Base-by-base conservation (phyloP, 1,140 invertebrate species). In the Anthonomus grandis region DNA sequence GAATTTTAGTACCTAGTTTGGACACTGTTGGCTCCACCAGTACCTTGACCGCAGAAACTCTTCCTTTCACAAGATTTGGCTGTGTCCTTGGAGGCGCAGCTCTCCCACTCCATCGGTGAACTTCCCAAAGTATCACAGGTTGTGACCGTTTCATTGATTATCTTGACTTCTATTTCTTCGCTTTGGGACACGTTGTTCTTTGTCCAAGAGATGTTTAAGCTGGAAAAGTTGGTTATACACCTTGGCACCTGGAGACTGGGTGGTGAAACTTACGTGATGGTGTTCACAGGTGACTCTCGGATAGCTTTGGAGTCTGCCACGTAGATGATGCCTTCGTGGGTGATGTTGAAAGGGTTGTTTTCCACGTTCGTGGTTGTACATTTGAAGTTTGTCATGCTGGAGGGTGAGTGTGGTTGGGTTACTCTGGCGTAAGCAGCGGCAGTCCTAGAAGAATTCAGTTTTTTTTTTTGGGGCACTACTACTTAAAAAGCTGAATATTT, bases 261-360 rank as follows among this genome's bases (percentile, higher is more conserved):
- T n/a, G n/a, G n/a, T n/a, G n/a, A n/a, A n/a, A n/a, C n/a, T n/a
- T n/a, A n/a, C n/a, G n/a, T n/a, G n/a, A n/a, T n/a, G n/a, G n/a
- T n/a, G n/a, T n/a, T n/a, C n/a, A n/a, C n/a, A n/a, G n/a, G n/a
- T n/a, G 55, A 36, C 13, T 49, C 53, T 18, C 57, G 70, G 72
- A 55, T 24, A 21, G 24, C 44, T 62, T 74, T 71, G 55, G 44
- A 65, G 63, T 83, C 71, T 2, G 68, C 61, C 0, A 85, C 78
- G 62, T 77, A 84, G 15, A 85, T 59, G 45, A 85, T 85, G 0
- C 83, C 83, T 24, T 74, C 77, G 4, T 60, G 39, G 0, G 82
- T 84, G 9, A 85, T 73, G 25, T 74, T 75, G 62, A 83, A 83
- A 4, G 53, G 53, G 22, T 46, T 55, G 8, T 23, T 13, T n/a